These are phyloP conservation scores for Carassius gibelio DNA, from an alignment of 2,113 vertebrate genomes.

Conservation along the genomic window DNA sequence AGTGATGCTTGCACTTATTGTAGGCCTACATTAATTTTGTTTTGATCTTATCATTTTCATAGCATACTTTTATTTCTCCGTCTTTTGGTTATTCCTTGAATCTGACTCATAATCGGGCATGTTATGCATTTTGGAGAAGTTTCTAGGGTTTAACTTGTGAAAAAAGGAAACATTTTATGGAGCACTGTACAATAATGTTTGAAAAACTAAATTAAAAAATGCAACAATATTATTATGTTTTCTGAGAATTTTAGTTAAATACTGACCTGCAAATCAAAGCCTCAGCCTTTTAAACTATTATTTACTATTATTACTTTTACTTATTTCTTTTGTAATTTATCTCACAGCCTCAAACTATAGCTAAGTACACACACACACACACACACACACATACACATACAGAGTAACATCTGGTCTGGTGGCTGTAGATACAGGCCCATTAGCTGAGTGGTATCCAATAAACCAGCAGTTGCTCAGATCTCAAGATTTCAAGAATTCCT, in stretches of 20 bases:
- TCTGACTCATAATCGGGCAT: neutral
- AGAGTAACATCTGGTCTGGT: conserved; percentile 37
- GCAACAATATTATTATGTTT: neutral
- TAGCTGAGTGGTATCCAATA: conserved; percentile 32
- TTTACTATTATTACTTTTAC: neutral
- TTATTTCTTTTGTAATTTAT: neutral
- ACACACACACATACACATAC: neutral
- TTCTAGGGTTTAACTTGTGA: neutral
- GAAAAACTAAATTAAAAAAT: neutral
- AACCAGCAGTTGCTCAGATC: conserved; percentile 41
- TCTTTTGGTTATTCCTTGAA: neutral
- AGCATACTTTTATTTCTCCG: neutral
- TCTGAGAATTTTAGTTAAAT: neutral
- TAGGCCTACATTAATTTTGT: neutral
- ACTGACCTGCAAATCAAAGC: neutral
- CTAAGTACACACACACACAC: neutral
- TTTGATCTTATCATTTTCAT: neutral
- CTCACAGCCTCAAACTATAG: neutral
- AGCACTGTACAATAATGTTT: neutral
- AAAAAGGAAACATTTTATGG: neutral
- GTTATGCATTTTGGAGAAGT: neutral
- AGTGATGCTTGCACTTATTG: neutral
- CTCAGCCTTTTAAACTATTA: too few species aligned
- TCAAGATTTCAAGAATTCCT: conserved; percentile 31
- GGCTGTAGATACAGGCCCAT: conserved; percentile 31